Base-by-base conservation (phyloP, 2,113 vertebrate species). In the Proteles cristata region DNA sequence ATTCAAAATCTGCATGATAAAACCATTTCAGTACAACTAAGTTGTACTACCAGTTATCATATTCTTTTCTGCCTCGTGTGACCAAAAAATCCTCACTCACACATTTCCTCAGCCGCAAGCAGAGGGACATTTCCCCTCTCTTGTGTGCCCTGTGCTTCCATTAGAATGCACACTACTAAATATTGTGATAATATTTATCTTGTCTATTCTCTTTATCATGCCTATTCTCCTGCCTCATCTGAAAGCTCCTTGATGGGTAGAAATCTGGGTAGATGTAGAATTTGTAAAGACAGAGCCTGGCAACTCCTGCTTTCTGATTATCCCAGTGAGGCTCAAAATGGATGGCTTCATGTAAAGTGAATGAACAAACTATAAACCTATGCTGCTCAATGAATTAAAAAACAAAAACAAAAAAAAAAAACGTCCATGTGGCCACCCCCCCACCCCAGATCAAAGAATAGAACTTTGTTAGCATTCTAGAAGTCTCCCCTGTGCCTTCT, bases 131-230 rank as follows among this genome's bases (percentile, higher is more conserved):
- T 2, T 45, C 12, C 14, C 19, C 25, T 5, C 58, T 33, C 33
- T 25, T 7, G 0, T 33, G 10, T 1, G 4, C 5, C n/a, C 28
- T 19, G 68, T 23, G 8, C 2, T 43, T 50, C 53, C 25, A 1
- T 25, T 14, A 28, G 7, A 71, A 11, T 7, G 15, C 61, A 15
- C 0, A 0, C 23, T 3, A 15, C 39, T 28, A 5, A 69, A 23
- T 35, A 7, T 3, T 87, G 74, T 45, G 81, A 21, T 7, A 26
- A 26, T 48, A 10, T 50, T 50, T 12, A 50, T 12, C 5, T 50
- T 12, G 50, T 50, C 50, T 50, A 12, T 31, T 68, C 45, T 19
- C 21, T 74, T 31, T 26, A 28, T 53, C 55, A 3, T 8, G 4
- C 50, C 12, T 82, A 1, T 69, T 71, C 35, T 82, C 14, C 33